These are phyloP conservation scores for Perca schrenkii DNA, from an alignment of 2,113 vertebrate genomes.

Conservation along the genomic window DNA sequence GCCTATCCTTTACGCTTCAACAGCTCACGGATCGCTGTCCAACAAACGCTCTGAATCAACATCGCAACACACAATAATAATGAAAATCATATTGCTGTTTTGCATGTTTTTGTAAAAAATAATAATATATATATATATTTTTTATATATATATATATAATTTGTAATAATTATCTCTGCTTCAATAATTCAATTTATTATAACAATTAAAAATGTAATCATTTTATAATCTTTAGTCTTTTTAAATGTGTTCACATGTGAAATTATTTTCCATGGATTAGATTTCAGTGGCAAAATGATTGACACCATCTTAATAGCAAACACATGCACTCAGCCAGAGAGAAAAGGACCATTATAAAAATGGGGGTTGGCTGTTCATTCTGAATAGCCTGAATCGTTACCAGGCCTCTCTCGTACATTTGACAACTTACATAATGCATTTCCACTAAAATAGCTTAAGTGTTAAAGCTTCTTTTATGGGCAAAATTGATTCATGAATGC, in stretches of 20 bases:
- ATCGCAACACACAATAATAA: slow-evolving; percentile 7
- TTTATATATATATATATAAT: no score
- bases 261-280: slow-evolving; percentile 65
- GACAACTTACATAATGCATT: slow-evolving; percentile 87
- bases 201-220: slow-evolving; percentile 46
- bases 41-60: slow-evolving; percentile 36
- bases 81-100: slow-evolving; percentile 28
- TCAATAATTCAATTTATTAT: slow-evolving; percentile 24
- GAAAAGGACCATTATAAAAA: slow-evolving; percentile 82
- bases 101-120: neutral
- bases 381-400: slow-evolving; percentile 83
- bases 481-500: slow-evolving; percentile 87
- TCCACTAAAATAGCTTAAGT: slow-evolving; percentile 87
- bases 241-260: slow-evolving; percentile 36
- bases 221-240: slow-evolving; percentile 41
- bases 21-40: slow-evolving; percentile 35
- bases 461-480: slow-evolving; percentile 86
- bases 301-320: slow-evolving; percentile 78
- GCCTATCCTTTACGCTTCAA: slow-evolving; percentile 78
- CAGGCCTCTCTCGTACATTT: slow-evolving; percentile 72
- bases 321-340: slow-evolving; percentile 75
- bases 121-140: no score
- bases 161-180: slow-evolving; percentile 10
- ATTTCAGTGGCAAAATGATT: slow-evolving; percentile 75
- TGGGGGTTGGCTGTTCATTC: slow-evolving; percentile 74